Percentiles rank a stretch among this genome's conserved stretches.
phyloP scores from a whole-genome alignment of 1,140 invertebrate genomes.

The Teleogryllus occipitalis region DNA sequence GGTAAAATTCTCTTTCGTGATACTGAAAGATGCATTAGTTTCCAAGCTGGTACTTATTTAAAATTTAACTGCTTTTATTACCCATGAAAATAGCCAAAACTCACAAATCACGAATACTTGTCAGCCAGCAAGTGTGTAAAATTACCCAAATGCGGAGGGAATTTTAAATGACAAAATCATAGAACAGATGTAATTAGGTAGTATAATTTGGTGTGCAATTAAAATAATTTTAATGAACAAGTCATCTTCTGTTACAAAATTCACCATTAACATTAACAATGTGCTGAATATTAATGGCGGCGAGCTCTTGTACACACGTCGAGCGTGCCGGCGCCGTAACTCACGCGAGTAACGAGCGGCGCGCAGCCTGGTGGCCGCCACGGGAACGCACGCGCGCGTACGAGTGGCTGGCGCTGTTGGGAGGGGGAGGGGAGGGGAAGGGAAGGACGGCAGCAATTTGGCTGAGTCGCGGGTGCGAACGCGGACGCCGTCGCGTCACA shows the following conservation, averaged over 20 bases:
- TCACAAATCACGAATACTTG: not conserved
- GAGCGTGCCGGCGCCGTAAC: not conserved
- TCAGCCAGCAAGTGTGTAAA: not conserved
- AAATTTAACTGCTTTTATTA: not conserved
- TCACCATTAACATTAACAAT: constrained; percentile 5
- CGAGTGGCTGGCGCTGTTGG: not conserved
- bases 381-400: not conserved
- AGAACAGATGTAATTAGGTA: constrained; percentile 5
- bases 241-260: constrained; percentile 5
- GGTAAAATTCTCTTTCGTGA: not conserved
- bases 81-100: not conserved
- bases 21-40: not conserved
- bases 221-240: constrained; percentile 2
- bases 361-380: not conserved
- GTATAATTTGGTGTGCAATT: not conserved
- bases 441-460: no score
- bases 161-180: not conserved
- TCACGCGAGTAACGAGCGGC: not conserved
- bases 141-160: not conserved
- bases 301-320: not conserved
- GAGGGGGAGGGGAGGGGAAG: no score
- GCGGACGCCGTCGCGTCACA: no score
- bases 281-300: not conserved
- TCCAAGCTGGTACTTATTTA: not conserved
- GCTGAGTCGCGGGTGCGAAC: no score